These are phyloP conservation scores for Proteles cristata DNA, from an alignment of 2,113 vertebrate genomes.

Conservation along the genomic window DNA sequence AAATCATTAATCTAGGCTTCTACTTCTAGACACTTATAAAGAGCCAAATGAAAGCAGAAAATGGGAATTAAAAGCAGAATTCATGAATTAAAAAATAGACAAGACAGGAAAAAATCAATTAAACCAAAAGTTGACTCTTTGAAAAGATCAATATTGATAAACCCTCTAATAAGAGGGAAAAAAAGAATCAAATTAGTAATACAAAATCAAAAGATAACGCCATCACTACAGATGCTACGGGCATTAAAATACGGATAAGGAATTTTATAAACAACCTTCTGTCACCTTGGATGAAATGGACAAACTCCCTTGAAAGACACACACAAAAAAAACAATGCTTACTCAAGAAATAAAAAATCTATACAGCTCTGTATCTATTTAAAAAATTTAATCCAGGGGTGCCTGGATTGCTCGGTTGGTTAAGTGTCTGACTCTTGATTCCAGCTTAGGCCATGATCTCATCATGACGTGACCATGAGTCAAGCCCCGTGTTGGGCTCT, in stretches of 20 bases:
- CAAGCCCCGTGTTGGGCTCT: too few relatives aligned
- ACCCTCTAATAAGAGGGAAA: not conserved
- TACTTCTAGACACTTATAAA: not conserved
- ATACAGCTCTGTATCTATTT: not conserved
- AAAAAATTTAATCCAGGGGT: not conserved
- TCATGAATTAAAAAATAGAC: not conserved
- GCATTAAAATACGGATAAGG: not conserved
- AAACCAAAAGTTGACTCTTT: not conserved
- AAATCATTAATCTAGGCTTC: not conserved
- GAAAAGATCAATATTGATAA: not conserved
- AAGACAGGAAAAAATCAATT: not conserved
- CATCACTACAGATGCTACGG: not conserved
- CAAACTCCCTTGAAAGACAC: not conserved
- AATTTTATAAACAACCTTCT: slow-evolving; percentile 35
- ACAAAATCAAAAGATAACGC: not conserved
- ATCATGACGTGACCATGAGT: too few relatives aligned
- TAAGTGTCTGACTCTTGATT: too few relatives aligned
- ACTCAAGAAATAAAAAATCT: not conserved
- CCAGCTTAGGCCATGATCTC: too few relatives aligned
- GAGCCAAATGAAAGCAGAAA: slow-evolving; percentile 8
- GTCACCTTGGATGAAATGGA: not conserved
- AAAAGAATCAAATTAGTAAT: not conserved
- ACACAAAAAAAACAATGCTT: not conserved
- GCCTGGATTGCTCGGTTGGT: too few relatives aligned
- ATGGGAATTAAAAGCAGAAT: not conserved